Percentiles rank a stretch among this genome's conserved stretches.
Evolutionary conservation across 37 sponge, comb jelly and placozoan species (phyloP).

Genomic region (Lycopodina hypogea): DNA sequence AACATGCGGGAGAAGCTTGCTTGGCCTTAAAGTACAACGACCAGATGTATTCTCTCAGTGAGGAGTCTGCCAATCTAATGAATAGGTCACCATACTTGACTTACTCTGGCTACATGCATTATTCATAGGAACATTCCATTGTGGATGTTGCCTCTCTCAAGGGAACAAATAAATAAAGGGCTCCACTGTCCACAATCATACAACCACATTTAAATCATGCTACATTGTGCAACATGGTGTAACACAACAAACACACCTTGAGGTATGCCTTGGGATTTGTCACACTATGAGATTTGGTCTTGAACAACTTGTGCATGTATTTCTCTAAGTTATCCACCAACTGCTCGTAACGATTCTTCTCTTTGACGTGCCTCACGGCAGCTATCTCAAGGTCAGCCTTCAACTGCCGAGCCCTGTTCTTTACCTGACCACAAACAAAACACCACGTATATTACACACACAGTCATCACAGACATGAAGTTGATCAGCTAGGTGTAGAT

Average conservation of each 20-base stretch:
- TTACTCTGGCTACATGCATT: no score
- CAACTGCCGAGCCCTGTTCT: slow-evolving; percentile 3
- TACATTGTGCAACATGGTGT: neutral
- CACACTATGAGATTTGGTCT: neutral
- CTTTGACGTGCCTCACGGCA: slow-evolving; percentile 20
- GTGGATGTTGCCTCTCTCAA: no score
- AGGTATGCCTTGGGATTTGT: neutral
- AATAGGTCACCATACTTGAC: no score
- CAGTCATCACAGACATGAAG: neutral
- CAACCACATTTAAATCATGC: no score
- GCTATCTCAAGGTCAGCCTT: slow-evolving; percentile 8
- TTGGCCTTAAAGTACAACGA: no score
- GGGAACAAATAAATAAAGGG: no score
- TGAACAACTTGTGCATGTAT: neutral
- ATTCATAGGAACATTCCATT: no score
- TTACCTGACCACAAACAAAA: slow-evolving; percentile 15
- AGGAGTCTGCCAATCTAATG: no score
- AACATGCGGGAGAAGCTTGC: no score
- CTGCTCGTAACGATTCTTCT: slow-evolving; percentile 43
- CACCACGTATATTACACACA: neutral
- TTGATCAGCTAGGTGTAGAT: neutral
- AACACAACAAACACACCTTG: neutral
- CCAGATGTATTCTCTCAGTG: no score
- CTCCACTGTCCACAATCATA: no score
- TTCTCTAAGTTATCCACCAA: slow-evolving; percentile 24